Evolutionary conservation across 1,140 invertebrate genomes (phyloP).

Genomic region (Coptotermes formosanus): DNA sequence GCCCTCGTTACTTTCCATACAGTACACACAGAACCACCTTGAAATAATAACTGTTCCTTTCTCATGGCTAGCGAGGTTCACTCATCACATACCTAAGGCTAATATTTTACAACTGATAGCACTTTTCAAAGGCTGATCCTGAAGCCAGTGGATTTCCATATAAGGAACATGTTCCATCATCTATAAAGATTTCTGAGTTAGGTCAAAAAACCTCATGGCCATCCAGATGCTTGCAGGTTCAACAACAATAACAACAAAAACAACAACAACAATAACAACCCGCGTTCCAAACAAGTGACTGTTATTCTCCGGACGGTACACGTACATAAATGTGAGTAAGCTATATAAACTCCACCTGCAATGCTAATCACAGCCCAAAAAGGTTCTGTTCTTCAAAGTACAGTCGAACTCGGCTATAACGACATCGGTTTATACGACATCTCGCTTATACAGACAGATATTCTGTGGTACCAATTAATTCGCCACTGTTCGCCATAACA

Average conservation of each 20-base stretch:
- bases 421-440: no score
- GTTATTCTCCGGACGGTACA: background rate
- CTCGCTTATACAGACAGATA: no score
- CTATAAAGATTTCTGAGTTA: background rate
- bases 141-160: background rate
- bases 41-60: background rate
- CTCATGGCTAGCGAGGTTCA: background rate
- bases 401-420: no score
- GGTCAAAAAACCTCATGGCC: background rate
- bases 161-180: conserved; percentile 1
- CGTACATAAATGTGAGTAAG: no score
- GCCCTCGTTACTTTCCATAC: no score
- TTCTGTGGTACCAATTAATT: no score
- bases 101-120: background rate
- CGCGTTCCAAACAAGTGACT: background rate
- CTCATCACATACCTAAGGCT: background rate
- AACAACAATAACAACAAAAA: no score
- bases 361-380: no score
- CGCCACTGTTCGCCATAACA: no score
- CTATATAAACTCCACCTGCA: no score
- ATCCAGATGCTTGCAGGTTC: background rate
- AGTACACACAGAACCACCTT: no score
- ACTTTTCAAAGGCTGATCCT: background rate
- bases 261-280: background rate
- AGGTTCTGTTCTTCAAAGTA: no score